These are phyloP conservation scores for Baryphthengus martii DNA, from an alignment of 2,113 vertebrate genomes.

Conservation along the genomic window DNA sequence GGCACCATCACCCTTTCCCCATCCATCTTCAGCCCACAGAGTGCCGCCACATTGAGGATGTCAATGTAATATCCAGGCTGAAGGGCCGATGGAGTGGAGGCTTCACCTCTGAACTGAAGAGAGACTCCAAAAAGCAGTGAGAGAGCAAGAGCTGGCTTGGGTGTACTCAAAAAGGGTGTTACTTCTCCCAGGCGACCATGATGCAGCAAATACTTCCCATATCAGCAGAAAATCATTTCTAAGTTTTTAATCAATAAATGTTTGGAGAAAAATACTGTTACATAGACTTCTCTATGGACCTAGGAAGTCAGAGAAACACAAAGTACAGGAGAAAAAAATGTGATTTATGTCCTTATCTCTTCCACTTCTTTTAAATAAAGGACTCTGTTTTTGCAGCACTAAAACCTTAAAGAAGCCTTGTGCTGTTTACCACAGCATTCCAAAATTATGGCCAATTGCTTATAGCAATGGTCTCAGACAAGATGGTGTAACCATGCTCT, in stretches of 20 bases:
- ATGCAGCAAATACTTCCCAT: accelerated
- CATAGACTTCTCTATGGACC: background rate
- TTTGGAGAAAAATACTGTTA: background rate
- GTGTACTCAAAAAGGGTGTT: background rate
- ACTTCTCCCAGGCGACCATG: background rate
- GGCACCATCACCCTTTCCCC: background rate
- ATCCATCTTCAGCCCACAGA: background rate
- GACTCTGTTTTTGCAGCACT: background rate
- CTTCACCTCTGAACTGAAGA: background rate
- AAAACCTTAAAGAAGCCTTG: background rate
- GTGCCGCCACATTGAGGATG: accelerated
- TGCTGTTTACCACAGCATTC: background rate
- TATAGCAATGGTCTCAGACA: background rate
- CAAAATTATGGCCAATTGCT: background rate
- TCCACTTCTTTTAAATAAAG: background rate
- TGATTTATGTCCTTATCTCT: background rate
- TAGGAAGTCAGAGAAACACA: background rate
- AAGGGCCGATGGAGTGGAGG: background rate
- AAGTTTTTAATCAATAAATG: background rate
- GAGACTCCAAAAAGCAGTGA: background rate
- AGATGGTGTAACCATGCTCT: accelerated
- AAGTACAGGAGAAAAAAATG: background rate
- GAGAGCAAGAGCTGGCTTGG: background rate
- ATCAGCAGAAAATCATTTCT: background rate
- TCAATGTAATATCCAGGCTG: accelerated